phyloP scores from a whole-genome alignment of 2,888 invertebrate species.

The Tyria jacobaeae region DNA sequence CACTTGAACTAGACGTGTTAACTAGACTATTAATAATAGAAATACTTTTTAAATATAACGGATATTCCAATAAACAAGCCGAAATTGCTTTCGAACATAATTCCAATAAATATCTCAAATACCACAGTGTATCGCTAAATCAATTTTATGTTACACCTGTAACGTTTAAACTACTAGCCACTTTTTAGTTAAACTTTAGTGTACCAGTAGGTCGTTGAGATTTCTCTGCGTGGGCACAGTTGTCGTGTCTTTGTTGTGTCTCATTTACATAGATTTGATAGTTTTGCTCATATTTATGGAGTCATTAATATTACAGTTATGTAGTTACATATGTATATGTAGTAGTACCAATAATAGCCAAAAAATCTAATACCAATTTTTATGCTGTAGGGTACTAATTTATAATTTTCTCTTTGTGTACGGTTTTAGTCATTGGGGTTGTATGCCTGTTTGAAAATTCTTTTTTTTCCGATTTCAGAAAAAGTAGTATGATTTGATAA shows the following conservation, averaged over 20 bases:
- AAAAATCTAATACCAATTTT: too few species aligned
- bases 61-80: neutral
- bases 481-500: too few species aligned
- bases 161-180: conserved; percentile 22
- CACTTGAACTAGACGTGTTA: neutral
- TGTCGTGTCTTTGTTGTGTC: conserved; percentile 4
- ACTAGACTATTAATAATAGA: neutral
- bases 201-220: conserved; percentile 38
- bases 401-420: too few species aligned
- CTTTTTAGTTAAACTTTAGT: conserved; percentile 23
- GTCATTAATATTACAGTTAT: too few species aligned
- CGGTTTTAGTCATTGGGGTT: too few species aligned
- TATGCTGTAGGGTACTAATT: too few species aligned
- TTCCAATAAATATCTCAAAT: conserved; percentile 6
- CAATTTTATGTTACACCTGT: conserved; percentile 18
- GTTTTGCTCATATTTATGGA: conserved; percentile 6
- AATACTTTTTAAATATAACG: neutral
- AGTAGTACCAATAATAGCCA: too few species aligned
- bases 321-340: too few species aligned
- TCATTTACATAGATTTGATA: conserved; percentile 25
- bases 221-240: conserved; percentile 21
- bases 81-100: conserved; percentile 13
- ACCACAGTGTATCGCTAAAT: conserved; percentile 14
- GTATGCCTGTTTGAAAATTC: too few species aligned
- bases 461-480: too few species aligned